phyloP scores from a whole-genome alignment of 2,113 vertebrate genomes.

The Andinoacara biseriatus region DNA sequence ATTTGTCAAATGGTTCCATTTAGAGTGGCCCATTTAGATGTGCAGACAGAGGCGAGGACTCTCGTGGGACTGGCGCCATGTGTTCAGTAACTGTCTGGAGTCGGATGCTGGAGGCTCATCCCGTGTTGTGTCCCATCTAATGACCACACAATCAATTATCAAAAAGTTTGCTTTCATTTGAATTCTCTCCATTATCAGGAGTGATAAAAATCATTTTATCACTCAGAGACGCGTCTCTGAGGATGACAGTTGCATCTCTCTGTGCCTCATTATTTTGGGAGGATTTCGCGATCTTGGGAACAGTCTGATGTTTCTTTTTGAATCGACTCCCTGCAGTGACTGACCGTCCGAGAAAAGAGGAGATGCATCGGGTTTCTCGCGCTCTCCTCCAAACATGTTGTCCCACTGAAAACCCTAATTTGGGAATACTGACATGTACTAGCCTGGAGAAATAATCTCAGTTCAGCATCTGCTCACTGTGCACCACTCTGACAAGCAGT shows the following conservation, averaged over 20 bases:
- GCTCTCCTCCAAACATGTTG: constrained; percentile 9
- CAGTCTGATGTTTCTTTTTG: neutral
- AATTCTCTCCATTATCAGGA: constrained; percentile 38
- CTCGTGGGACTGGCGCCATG: neutral
- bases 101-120: constrained; percentile 23
- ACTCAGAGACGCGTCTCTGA: neutral
- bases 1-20: constrained; percentile 17
- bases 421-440: constrained; percentile 47
- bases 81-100: constrained; percentile 6
- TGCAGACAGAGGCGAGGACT: constrained; percentile 19
- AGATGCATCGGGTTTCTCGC: constrained; percentile 13
- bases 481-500: constrained; percentile 33
- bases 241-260: neutral
- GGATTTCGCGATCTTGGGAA: neutral
- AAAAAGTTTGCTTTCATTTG: constrained; percentile 40
- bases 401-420: constrained; percentile 50
- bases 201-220: neutral
- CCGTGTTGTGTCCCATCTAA: constrained; percentile 39
- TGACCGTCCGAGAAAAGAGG: neutral
- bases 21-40: constrained; percentile 41
- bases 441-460: constrained; percentile 42
- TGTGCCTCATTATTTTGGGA: neutral
- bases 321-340: neutral
- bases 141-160: constrained; percentile 58
- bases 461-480: constrained; percentile 53